Base-by-base conservation (phyloP, 2,113 vertebrate genomes). In the Corythornis vintsioides region DNA sequence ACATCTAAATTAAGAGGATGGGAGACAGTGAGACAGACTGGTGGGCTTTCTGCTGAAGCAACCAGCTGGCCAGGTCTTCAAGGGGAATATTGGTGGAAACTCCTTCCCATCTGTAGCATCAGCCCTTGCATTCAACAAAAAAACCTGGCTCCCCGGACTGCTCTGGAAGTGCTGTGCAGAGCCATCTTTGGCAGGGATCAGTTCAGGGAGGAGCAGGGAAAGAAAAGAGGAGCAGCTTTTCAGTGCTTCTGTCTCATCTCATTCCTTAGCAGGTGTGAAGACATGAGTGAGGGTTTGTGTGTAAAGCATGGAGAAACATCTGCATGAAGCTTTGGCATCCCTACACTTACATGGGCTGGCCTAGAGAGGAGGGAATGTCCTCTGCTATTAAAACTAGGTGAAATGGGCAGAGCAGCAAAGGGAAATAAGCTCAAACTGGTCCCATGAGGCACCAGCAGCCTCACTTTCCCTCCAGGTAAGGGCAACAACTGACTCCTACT, bases 51-150 rank as follows among this genome's bases (percentile, higher is more conserved):
- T 84, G 86, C 48, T 73, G 86, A 86, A 84, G 67, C 84, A 82
- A 43, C 66, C 91, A 85, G 74, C 71, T 94, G 92, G 90, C 63
- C 13, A 4, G 88, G 74, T 57, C 81, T 86, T 63, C 3, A 4
- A 86, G 83, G 65, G 65, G 63, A 70, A 21, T 79, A 50, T 38
- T 59, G 31, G 43, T 72, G 90, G 93, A 57, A 94, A 89, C 83
- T 90, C 86, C 74, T 92, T 81, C 66, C 95, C 83, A 82, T 92
- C 77, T 94, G 83, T 75, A 92, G 66, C 88, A 87, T 65, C 88
- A 66, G 74, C 61, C 70, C 48, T 45, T 80, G 66, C 52, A 38
- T 38, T 38, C 38, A 38, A 38, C 38, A 38, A 38, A 38, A 38
- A 38, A 38, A 38, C 21, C 59, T 90, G 80, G 77, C 66, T 90